These are phyloP conservation scores for Thryonomys swinderianus DNA, from an alignment of 2,113 vertebrate genomes.

Conservation along the genomic window DNA sequence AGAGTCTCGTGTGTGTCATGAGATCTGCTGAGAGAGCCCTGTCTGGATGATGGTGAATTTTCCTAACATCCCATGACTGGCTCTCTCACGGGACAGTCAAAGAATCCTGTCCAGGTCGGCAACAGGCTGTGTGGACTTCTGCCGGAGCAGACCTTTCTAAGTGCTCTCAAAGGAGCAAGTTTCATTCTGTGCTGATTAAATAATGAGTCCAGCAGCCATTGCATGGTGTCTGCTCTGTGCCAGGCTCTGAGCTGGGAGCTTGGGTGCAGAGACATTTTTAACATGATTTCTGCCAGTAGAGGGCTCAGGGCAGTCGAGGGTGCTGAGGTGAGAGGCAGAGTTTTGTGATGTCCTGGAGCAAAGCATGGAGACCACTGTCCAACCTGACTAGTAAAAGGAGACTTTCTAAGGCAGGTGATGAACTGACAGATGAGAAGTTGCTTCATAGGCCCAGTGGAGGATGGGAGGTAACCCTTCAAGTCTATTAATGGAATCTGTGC, in stretches of 20 bases:
- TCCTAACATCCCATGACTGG: neutral
- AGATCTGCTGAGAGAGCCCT: slow-evolving; percentile 11
- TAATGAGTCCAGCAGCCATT: neutral
- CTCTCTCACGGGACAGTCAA: neutral
- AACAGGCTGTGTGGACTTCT: neutral
- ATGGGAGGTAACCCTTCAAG: neutral
- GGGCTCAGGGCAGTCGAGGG: neutral
- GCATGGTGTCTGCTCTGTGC: neutral
- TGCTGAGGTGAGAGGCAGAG: neutral
- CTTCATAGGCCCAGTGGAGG: no score
- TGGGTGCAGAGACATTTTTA: neutral
- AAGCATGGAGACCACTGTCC: neutral
- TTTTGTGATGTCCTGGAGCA: neutral
- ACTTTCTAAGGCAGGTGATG: neutral
- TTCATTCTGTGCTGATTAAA: neutral
- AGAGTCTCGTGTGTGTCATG: neutral
- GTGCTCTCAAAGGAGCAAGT: neutral
- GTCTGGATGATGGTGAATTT: neutral
- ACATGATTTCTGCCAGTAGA: neutral
- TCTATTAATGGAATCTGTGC: neutral
- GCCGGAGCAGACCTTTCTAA: neutral
- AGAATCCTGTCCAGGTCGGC: neutral
- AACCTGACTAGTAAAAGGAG: neutral
- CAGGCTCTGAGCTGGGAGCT: neutral
- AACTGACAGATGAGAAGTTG: neutral